Percentiles rank a stretch among this genome's conserved stretches.
Evolutionary conservation across 1,140 invertebrate genomes (phyloP).

Genomic region (Anastatus disparis): DNA sequence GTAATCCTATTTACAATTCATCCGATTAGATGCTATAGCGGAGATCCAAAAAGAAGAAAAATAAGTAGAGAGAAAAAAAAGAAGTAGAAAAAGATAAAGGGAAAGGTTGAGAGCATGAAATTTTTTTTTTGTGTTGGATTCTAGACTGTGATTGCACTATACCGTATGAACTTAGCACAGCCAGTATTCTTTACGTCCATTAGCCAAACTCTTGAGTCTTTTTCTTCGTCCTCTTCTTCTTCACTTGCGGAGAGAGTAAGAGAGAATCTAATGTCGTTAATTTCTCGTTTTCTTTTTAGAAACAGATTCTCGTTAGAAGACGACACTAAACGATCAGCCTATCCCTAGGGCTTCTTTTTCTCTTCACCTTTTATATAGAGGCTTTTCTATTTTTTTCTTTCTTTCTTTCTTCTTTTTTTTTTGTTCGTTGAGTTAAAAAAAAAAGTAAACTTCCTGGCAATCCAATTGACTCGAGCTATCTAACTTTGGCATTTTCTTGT

Average conservation of each 20-base stretch:
- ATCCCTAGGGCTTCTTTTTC: not conserved
- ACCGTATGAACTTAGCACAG: slow-evolving; percentile 15
- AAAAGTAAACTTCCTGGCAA: slow-evolving; percentile 16
- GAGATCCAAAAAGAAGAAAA: not conserved
- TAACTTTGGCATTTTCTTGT: slow-evolving; percentile 23
- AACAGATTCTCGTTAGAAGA: slow-evolving; percentile 1
- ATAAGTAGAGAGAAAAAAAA: not conserved
- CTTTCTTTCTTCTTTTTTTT: not conserved
- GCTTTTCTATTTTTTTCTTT: not conserved
- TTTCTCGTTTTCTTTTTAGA: slow-evolving; percentile 19
- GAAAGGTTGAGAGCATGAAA: not conserved
- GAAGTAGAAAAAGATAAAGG: not conserved
- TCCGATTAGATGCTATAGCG: not conserved
- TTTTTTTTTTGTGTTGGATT: not conserved
- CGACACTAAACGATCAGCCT: not conserved
- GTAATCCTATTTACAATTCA: slow-evolving; percentile 9
- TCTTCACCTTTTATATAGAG: too few species aligned
- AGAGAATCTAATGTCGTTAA: slow-evolving; percentile 20
- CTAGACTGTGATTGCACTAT: not conserved
- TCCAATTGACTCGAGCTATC: slow-evolving; percentile 18
- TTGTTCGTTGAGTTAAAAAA: not conserved
- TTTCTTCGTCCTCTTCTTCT: not conserved
- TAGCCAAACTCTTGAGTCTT: too few species aligned
- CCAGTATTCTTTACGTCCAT: slow-evolving; percentile 1
- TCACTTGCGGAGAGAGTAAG: not conserved